phyloP scores from a whole-genome alignment of 2,113 vertebrate species.

The Mesembrinibis cayennensis region DNA sequence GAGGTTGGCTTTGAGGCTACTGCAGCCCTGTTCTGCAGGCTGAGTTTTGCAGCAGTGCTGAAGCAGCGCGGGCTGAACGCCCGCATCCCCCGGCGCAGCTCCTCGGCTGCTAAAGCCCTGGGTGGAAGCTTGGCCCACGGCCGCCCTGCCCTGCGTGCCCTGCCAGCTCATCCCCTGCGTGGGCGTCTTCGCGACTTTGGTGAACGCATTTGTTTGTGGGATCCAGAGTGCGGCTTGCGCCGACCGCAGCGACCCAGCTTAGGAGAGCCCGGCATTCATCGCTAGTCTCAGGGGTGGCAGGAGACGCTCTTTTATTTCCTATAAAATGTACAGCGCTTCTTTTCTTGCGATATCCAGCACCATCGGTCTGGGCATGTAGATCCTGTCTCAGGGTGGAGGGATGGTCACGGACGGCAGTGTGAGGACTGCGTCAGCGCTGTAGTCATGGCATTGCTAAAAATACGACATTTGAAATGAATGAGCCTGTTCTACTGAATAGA shows the following conservation, averaged over 20 bases:
- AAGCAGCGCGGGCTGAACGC: not conserved
- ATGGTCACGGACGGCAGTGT: fast-evolving
- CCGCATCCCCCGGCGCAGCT: fast-evolving
- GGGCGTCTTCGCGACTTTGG: fast-evolving
- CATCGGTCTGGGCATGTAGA: fast-evolving
- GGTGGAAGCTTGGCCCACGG: fast-evolving
- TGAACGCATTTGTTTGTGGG: not conserved
- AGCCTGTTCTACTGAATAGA: not conserved
- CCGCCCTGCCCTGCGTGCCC: not conserved
- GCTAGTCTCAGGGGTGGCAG: not conserved
- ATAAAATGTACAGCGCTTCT: fast-evolving
- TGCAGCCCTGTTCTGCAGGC: not conserved
- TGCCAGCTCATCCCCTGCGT: fast-evolving
- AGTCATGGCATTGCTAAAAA: not conserved
- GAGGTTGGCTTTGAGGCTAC: fast-evolving
- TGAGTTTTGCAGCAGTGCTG: not conserved
- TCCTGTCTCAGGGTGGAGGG: not conserved
- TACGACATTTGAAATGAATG: not conserved
- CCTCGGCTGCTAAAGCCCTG: fast-evolving
- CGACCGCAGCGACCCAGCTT: not conserved
- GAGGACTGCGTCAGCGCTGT: not conserved
- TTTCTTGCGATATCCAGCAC: not conserved
- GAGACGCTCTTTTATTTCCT: not conserved
- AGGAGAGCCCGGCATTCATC: not conserved
- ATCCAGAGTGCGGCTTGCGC: not conserved